These are phyloP conservation scores for Hippoglossus stenolepis DNA, from an alignment of 2,113 vertebrate species.

Conservation along the genomic window DNA sequence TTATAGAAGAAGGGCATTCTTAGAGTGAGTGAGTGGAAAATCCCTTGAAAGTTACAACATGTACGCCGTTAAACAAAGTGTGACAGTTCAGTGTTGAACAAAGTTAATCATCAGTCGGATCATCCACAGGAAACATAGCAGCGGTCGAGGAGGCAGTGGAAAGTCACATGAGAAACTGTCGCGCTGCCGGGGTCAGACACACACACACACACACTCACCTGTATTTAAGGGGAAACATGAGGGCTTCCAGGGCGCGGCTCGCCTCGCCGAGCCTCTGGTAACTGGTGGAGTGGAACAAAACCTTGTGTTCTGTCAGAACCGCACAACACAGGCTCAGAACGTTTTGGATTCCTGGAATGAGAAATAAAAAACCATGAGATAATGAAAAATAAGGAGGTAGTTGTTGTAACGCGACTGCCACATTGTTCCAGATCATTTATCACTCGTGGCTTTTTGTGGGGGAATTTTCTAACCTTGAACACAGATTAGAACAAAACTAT, in stretches of 20 bases:
- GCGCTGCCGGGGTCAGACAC: conserved; percentile 19
- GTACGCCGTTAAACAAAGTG: background rate
- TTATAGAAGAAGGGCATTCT: background rate
- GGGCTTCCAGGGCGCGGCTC: conserved; percentile 92
- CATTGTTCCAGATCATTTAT: conserved; percentile 50
- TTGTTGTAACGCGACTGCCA: conserved; percentile 43
- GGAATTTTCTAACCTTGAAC: conserved; percentile 18
- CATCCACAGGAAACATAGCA: conserved; percentile 7
- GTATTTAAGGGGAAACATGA: conserved; percentile 98
- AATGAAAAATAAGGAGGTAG: conserved; percentile 47
- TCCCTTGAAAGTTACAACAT: background rate
- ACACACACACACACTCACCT: conserved; percentile 89
- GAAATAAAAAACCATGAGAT: conserved; percentile 55
- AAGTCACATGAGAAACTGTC: conserved; percentile 36
- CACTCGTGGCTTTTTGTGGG: conserved; percentile 30
- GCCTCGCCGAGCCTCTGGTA: conserved; percentile 98
- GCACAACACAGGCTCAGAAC: conserved; percentile 97
- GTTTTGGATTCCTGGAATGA: conserved; percentile 93
- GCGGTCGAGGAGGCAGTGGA: background rate
- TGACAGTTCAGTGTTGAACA: conserved; percentile 9
- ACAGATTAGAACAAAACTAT: conserved; percentile 34
- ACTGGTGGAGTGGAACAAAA: conserved; percentile 97
- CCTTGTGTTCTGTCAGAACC: conserved; percentile 97
- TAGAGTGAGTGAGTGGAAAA: background rate
- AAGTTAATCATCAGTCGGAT: conserved; percentile 51